phyloP scores from a whole-genome alignment of 2,113 vertebrate species.

The Emydocephalus ijimae region DNA sequence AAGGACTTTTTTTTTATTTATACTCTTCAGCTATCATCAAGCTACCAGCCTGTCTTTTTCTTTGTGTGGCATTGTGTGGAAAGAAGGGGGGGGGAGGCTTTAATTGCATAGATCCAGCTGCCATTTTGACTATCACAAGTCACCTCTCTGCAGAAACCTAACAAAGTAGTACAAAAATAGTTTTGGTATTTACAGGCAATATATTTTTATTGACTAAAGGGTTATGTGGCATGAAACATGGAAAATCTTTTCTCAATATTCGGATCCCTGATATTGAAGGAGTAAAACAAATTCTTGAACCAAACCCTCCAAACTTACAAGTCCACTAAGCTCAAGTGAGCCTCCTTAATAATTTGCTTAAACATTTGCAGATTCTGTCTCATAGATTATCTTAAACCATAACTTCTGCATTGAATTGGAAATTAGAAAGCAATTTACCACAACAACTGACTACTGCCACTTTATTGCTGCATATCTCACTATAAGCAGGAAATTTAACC shows the following conservation, averaged over 20 bases:
- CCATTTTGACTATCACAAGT: not conserved
- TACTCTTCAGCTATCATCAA: too few species aligned
- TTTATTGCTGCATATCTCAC: not conserved
- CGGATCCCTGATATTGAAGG: not conserved
- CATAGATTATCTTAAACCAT: not conserved
- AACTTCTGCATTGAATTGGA: not conserved
- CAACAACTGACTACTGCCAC: not conserved
- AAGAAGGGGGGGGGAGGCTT: not conserved
- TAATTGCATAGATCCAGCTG: not conserved
- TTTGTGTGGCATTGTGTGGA: not conserved
- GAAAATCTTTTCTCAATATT: not conserved
- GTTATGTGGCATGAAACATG: not conserved
- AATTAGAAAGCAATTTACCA: not conserved
- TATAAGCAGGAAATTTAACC: not conserved
- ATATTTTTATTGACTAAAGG: not conserved
- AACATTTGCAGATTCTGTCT: not conserved
- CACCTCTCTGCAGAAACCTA: not conserved
- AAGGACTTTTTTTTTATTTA: too few species aligned
- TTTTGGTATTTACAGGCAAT: not conserved
- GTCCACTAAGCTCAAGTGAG: not conserved
- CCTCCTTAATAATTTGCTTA: not conserved
- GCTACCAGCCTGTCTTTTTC: not conserved
- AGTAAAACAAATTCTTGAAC: not conserved
- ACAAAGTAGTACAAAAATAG: not conserved
- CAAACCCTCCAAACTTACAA: not conserved